A percentile compares a stretch with the other conserved stretches of the same genome.
Conservation (phyloP, 2,113 vertebrate genomes). For the Esox niger region DNA sequence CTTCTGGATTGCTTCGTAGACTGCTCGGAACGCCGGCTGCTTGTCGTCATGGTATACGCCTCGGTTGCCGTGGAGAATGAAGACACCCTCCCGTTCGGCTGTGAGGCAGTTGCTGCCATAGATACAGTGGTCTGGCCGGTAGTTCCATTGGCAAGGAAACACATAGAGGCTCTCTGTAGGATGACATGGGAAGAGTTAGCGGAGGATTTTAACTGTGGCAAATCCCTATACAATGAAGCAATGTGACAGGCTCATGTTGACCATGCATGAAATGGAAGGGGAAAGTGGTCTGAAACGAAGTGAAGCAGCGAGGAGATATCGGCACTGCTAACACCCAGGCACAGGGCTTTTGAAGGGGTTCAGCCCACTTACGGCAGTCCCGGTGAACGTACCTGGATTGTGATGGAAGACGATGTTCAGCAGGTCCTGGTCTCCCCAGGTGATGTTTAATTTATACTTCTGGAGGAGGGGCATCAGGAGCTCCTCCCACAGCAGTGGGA, state of each 20-base stretch:
- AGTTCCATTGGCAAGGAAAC: conserved; percentile 96
- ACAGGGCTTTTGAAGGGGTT: too few species aligned
- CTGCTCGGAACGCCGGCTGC: conserved; percentile 88
- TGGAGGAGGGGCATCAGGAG: conserved; percentile 91
- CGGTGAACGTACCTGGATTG: conserved; percentile 97
- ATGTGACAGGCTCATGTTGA: too few species aligned
- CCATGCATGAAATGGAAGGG: too few species aligned
- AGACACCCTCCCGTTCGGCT: conserved; percentile 88
- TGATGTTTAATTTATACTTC: conserved; percentile 98
- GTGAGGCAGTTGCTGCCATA: conserved; percentile 93
- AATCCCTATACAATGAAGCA: not conserved
- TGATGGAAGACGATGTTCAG: conserved; percentile 96
- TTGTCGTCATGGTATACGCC: conserved; percentile 97
- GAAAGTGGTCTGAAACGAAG: too few species aligned
- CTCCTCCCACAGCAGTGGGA: conserved; percentile 83
- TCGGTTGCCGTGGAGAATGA: conserved; percentile 95
- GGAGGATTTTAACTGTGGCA: not conserved
- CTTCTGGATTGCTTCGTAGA: conserved; percentile 88
- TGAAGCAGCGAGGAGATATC: too few species aligned
- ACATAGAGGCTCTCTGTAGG: conserved; percentile 86
- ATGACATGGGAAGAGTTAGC: not conserved
- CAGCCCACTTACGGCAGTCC: too few species aligned
- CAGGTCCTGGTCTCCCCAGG: conserved; percentile 97
- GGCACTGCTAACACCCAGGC: too few species aligned
- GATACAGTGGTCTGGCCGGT: conserved; percentile 96